Conservation (phyloP, 2,797 vertebrate genomes). For the Ctenopoma kingsleyae region DNA sequence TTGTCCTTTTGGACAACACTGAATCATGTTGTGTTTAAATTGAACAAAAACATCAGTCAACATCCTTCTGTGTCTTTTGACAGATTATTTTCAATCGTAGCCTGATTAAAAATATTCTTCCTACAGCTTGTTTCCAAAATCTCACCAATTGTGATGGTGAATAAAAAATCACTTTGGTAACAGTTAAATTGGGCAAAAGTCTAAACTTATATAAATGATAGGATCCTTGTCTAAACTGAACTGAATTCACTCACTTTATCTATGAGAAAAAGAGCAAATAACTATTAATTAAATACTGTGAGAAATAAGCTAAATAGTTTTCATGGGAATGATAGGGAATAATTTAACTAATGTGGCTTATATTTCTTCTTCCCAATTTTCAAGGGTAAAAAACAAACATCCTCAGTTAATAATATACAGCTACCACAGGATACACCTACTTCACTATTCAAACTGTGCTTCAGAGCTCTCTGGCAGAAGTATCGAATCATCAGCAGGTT, state of each 20-base stretch:
- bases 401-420: conserved; percentile 41
- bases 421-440: conserved; percentile 57
- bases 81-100: background rate
- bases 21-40: background rate
- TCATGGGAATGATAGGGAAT: background rate
- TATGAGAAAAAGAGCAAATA: background rate
- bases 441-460: conserved; percentile 64
- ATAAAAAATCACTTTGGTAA: background rate
- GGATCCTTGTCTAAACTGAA: background rate
- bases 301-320: background rate
- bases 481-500: conserved; percentile 80
- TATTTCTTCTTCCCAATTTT: conserved; percentile 4
- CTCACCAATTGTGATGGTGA: background rate
- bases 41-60: background rate
- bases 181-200: background rate
- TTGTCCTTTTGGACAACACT: background rate
- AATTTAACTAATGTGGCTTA: background rate
- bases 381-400: background rate
- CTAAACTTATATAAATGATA: too few relatives aligned
- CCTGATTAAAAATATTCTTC: background rate
- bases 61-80: background rate
- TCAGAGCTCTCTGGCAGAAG: conserved; percentile 70
- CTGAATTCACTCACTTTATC: background rate
- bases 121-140: background rate
- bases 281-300: background rate